Percentiles rank a stretch among this genome's conserved stretches.
These are phyloP conservation scores for Synchiropus splendidus DNA, from an alignment of 2,113 vertebrate genomes.

Conservation along the genomic window DNA sequence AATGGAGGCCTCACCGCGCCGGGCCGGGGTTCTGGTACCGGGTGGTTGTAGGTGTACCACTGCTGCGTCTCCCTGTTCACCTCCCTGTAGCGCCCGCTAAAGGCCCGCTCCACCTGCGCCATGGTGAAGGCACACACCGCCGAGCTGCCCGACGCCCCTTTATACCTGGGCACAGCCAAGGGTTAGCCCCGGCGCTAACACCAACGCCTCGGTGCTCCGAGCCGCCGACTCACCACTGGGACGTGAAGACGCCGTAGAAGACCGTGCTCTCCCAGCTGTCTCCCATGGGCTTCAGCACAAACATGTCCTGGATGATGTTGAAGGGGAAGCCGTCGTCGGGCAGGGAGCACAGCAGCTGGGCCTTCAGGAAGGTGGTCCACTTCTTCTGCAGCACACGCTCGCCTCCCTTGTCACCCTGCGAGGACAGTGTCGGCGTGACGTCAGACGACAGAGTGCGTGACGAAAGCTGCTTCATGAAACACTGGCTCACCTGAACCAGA, in stretches of 20 bases:
- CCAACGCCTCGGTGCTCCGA: no score
- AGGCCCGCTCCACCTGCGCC: slow-evolving; percentile 79
- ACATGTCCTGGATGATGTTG: slow-evolving; percentile 93
- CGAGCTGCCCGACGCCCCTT: slow-evolving; percentile 77
- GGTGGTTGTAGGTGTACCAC: slow-evolving; percentile 89
- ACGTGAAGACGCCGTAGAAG: slow-evolving; percentile 94
- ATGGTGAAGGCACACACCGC: slow-evolving; percentile 89
- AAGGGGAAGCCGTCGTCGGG: slow-evolving; percentile 90
- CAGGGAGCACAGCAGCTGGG: slow-evolving; percentile 85
- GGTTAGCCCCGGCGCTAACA: no score
- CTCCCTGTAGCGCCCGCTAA: slow-evolving; percentile 83
- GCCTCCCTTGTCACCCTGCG: slow-evolving; percentile 84
- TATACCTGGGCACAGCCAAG: slow-evolving; percentile 65
- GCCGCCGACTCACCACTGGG: slow-evolving; percentile 92
- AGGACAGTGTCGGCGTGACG: not conserved
- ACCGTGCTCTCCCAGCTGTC: slow-evolving; percentile 76
- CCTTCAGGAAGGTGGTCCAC: slow-evolving; percentile 95
- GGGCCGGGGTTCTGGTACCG: slow-evolving; percentile 79
- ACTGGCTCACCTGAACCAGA: no score
- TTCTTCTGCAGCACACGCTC: slow-evolving; percentile 92
- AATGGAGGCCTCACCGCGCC: slow-evolving; percentile 71
- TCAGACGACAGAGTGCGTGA: no score
- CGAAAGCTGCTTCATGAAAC: no score
- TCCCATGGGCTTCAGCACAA: slow-evolving; percentile 78
- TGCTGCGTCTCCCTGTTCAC: slow-evolving; percentile 93